Evolutionary conservation across 2,888 invertebrate genomes (phyloP).

Genomic region (Uloborus plumipes): DNA sequence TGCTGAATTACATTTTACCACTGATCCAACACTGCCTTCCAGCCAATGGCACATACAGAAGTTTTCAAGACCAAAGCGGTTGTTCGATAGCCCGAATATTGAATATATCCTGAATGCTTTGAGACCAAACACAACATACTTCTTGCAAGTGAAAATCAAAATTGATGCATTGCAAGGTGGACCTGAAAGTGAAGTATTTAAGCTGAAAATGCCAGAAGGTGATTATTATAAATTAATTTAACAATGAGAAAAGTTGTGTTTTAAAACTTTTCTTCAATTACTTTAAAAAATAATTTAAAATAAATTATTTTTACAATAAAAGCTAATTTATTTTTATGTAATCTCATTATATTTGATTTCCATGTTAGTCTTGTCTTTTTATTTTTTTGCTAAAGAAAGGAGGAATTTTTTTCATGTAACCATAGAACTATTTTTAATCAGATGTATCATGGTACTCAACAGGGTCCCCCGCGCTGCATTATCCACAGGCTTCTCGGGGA

Average conservation of each 20-base stretch:
- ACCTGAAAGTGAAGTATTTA: conserved; percentile 83
- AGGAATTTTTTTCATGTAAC: no score
- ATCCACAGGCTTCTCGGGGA: no score
- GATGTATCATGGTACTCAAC: no score
- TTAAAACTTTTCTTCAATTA: neutral
- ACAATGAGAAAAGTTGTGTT: neutral
- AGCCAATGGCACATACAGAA: conserved; percentile 83
- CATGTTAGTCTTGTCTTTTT: no score
- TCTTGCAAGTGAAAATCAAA: conserved; percentile 84
- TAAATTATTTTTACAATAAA: no score
- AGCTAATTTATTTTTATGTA: no score
- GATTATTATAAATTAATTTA: conserved; percentile 17
- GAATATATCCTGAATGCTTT: conserved; percentile 86
- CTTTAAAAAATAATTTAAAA: no score
- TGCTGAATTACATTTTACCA: conserved; percentile 87
- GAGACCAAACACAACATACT: conserved; percentile 84
- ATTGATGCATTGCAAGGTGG: conserved; percentile 83
- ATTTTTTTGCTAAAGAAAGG: no score
- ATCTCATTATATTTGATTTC: no score
- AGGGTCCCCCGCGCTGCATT: no score
- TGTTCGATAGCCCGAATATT: conserved; percentile 86
- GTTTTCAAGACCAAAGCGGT: conserved; percentile 87
- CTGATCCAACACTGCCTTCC: conserved; percentile 73
- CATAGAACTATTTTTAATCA: no score
- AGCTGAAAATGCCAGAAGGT: conserved; percentile 78